Percentiles rank a stretch among this genome's conserved stretches.
These are phyloP conservation scores for Cylas formicarius DNA, from an alignment of 1,140 invertebrate genomes.

Conservation along the genomic window DNA sequence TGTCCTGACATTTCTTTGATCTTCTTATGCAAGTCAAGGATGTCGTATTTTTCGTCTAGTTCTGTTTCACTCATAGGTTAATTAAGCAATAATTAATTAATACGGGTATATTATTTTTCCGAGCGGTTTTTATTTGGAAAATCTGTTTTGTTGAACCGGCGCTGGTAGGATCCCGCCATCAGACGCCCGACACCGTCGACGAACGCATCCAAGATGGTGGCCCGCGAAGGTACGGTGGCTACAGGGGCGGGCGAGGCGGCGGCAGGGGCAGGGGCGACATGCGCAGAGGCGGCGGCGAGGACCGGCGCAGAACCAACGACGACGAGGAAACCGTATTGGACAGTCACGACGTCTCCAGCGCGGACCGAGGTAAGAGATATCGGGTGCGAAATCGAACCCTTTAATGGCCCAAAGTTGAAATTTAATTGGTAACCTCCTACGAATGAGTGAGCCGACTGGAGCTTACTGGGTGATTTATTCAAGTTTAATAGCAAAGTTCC, in stretches of 20 bases:
- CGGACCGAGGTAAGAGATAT: slow-evolving; percentile 59
- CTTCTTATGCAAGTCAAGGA: too few species aligned
- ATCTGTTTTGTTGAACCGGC: background rate
- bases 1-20: too few species aligned
- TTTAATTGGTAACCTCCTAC: slow-evolving; percentile 28
- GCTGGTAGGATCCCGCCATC: slow-evolving; percentile 47
- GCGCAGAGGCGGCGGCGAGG: slow-evolving; percentile 51
- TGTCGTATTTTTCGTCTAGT: too few species aligned
- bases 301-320: slow-evolving; percentile 62
- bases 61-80: too few species aligned
- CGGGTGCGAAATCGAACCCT: background rate
- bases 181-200: slow-evolving; percentile 50
- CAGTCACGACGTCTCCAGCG: slow-evolving; percentile 68
- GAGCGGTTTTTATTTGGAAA: background rate
- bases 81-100: too few species aligned
- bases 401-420: slow-evolving; percentile 10
- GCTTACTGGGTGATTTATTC: background rate
- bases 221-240: slow-evolving; percentile 43
- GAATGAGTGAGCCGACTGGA: background rate
- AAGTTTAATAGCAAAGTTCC: background rate
- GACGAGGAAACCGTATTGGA: slow-evolving; percentile 74
- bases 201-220: slow-evolving; percentile 49
- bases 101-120: too few species aligned
- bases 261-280: slow-evolving; percentile 48
- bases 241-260: slow-evolving; percentile 41